These are phyloP conservation scores for Scaptomyza montana DNA, from an alignment of 1,140 invertebrate species.

Conservation along the genomic window DNA sequence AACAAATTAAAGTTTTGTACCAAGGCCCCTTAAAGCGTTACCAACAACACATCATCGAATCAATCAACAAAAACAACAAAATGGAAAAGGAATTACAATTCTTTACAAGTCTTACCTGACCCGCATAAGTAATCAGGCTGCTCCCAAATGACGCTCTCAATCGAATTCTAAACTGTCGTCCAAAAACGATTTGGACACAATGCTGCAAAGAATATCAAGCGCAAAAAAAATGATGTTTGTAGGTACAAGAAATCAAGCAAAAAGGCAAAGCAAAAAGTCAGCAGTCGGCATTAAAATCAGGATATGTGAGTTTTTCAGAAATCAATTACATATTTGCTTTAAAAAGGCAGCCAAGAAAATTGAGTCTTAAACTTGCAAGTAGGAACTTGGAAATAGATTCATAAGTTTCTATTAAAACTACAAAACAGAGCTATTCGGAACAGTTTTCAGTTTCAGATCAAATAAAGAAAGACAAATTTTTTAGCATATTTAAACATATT, in stretches of 20 bases:
- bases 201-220: conserved; percentile 12
- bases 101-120: conserved; percentile 78
- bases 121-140: conserved; percentile 72
- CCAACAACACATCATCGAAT: conserved; percentile 77
- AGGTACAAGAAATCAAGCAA: not conserved
- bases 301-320: conserved; percentile 17
- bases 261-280: conserved; percentile 34
- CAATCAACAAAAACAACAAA: conserved; percentile 31
- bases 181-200: conserved; percentile 71
- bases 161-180: conserved; percentile 79
- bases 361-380: too few species aligned
- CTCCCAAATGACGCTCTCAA: conserved; percentile 36
- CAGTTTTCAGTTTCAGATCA: too few species aligned
- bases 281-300: conserved; percentile 30
- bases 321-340: conserved; percentile 9
- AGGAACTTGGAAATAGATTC: too few species aligned
- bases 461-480: too few species aligned
- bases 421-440: too few species aligned
- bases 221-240: not conserved
- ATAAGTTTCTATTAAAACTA: too few species aligned
- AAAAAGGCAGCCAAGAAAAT: too few species aligned
- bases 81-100: conserved; percentile 35
- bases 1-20: conserved; percentile 72
- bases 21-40: conserved; percentile 50
- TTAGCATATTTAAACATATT: too few species aligned